A percentile compares a stretch with the other conserved stretches of the same genome.
Conservation (phyloP, 2,113 vertebrate genomes). For the Potamarius usumacintae region DNA sequence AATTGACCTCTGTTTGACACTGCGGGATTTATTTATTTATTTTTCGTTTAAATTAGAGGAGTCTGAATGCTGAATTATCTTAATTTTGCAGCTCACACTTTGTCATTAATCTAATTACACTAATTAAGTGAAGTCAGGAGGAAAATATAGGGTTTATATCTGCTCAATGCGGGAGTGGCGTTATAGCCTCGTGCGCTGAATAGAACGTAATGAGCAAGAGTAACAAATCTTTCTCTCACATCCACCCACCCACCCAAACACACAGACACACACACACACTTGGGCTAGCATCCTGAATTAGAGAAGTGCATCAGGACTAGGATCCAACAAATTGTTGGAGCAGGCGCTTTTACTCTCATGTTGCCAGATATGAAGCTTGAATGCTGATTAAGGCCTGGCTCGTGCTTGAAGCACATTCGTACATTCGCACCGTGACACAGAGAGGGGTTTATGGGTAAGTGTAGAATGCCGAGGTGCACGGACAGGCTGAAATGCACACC, state of each 20-base stretch:
- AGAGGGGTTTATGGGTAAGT: neutral
- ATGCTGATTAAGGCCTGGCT: neutral
- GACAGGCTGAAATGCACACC: neutral
- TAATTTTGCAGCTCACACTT: conserved; percentile 26
- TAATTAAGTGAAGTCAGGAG: conserved; percentile 18
- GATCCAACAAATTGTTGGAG: neutral
- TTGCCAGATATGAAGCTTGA: neutral
- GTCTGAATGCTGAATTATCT: conserved; percentile 1
- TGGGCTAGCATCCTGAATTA: neutral
- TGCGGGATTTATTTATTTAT: neutral
- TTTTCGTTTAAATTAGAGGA: neutral
- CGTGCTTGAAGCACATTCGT: neutral
- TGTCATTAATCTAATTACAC: conserved; percentile 37
- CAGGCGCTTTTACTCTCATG: neutral
- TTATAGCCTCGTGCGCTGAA: conserved; percentile 5
- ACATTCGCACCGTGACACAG: neutral
- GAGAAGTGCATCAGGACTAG: neutral
- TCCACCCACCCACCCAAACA: neutral
- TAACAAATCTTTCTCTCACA: conserved; percentile 59
- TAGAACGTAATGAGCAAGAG: conserved; percentile 60
- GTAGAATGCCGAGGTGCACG: neutral
- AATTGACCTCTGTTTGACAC: conserved; percentile 19
- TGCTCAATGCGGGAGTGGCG: neutral
- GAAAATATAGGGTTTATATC: conserved; percentile 35
- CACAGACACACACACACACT: neutral